Evolutionary conservation across 2,113 vertebrate species (phyloP), one percentile per base, ranked within the genome.

Genomic region (Festucalex cinctus): DNA sequence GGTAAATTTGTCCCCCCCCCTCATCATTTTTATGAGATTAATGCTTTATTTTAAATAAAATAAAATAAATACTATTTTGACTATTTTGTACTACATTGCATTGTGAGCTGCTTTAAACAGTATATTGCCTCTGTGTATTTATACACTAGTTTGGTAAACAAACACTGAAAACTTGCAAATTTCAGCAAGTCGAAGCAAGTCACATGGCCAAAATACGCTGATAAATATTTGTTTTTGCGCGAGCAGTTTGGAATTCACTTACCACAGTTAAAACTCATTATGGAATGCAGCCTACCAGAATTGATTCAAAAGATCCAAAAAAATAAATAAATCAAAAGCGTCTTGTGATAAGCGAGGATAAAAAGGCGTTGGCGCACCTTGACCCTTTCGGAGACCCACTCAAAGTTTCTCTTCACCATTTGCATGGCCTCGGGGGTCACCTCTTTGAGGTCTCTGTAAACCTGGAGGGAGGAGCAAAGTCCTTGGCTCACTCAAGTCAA

Each of bases 311-410:
- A n/a, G n/a, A n/a, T n/a, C n/a, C n/a, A 10, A 61, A 66, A 37
- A 32, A 44, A 78, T 73, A 73, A 53, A 22, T 16, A 64, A n/a
- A 14, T 17, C n/a, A 46, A 56, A 59, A 6, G 20, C n/a, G 6
- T 12, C 56, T 32, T 9, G 16, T 17, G 51, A 66, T 60, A 73
- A 71, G 20, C 28, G 20, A 6, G 7, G 32, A 2, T 5, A 7
- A 20, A 9, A 43, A 41, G 13, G 13, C 6, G 28, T 57, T 28
- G 43, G 14, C 14, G 62, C 94, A 98, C 97, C 96, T 96, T 90
- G 46, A 98, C 94, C 92, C 92, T 93, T 77, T 99, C 95, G 83
- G 97, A 93, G 67, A 99, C 97, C 97, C 97, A 99, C 81, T 99
- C 97, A 46, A 98, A 98, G 90, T 97, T 98, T 70, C 90, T 96